Conservation (phyloP, 2,888 invertebrate species). For the Nebria brevicollis region DNA sequence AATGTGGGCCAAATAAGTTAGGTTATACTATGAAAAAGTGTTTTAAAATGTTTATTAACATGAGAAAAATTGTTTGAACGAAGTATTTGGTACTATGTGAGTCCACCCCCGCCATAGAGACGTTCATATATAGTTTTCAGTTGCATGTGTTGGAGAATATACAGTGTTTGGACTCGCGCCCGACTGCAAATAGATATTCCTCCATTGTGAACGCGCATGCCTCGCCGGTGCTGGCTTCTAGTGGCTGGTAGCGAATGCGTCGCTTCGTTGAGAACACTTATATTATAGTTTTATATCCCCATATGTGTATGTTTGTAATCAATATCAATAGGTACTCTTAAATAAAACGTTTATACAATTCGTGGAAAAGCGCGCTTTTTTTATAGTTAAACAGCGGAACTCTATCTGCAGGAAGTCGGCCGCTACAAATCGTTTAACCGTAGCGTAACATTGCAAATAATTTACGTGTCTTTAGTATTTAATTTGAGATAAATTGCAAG, state of each 20-base stretch:
- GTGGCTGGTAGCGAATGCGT: slow-evolving; percentile 50
- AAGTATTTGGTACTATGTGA: slow-evolving; percentile 49
- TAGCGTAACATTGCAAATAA: no score
- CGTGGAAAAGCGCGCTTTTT: no score
- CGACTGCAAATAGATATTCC: slow-evolving; percentile 43
- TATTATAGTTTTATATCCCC: slow-evolving; percentile 49
- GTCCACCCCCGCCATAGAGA: slow-evolving; percentile 61
- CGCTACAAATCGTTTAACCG: no score
- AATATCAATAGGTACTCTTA: slow-evolving; percentile 37
- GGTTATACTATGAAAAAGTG: background rate
- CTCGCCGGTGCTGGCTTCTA: slow-evolving; percentile 50
- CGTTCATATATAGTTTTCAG: slow-evolving; percentile 55
- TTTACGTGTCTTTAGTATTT: no score
- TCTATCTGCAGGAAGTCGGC: no score
- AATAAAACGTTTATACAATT: no score
- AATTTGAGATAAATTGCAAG: no score
- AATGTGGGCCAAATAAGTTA: background rate
- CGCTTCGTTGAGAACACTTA: background rate
- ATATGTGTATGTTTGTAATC: slow-evolving; percentile 52
- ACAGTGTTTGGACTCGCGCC: slow-evolving; percentile 18
- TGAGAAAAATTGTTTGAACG: slow-evolving; percentile 54
- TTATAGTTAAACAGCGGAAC: no score
- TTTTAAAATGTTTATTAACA: background rate
- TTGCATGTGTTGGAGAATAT: slow-evolving; percentile 48
- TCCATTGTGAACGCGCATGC: slow-evolving; percentile 41